Evolutionary conservation across 2,797 vertebrate species (phyloP).

Genomic region (Rhinophrynus dorsalis): DNA sequence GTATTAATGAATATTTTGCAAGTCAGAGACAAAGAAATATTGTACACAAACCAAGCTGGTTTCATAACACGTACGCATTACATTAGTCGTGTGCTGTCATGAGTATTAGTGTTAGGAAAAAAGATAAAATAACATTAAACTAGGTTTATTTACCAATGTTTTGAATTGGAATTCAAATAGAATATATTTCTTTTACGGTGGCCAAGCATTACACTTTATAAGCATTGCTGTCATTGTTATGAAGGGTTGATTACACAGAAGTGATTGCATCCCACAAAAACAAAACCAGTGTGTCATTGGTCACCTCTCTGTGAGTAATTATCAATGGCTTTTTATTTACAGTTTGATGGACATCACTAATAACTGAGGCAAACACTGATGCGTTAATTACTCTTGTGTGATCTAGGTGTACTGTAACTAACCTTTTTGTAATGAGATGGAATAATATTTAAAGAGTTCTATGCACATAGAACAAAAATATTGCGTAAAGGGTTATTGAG

Average conservation of each 20-base stretch:
- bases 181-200: no score
- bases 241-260: background rate
- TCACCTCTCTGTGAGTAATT: background rate
- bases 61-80: constrained; percentile 16
- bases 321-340: background rate
- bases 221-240: background rate
- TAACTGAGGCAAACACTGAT: background rate
- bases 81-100: constrained; percentile 21
- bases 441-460: no score
- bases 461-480: no score
- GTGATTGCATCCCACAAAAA: background rate
- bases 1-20: constrained; percentile 28
- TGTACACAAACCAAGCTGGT: constrained; percentile 22
- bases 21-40: background rate
- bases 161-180: background rate
- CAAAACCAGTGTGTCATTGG: background rate
- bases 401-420: background rate
- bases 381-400: background rate
- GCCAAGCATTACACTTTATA: background rate
- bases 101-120: constrained; percentile 11
- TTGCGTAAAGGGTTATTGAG: no score
- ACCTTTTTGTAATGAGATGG: background rate
- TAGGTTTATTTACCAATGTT: constrained; percentile 3
- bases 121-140: constrained; percentile 9
- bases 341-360: background rate